Conservation (phyloP, 2,113 vertebrate genomes). For the Spermophilus dauricus region DNA sequence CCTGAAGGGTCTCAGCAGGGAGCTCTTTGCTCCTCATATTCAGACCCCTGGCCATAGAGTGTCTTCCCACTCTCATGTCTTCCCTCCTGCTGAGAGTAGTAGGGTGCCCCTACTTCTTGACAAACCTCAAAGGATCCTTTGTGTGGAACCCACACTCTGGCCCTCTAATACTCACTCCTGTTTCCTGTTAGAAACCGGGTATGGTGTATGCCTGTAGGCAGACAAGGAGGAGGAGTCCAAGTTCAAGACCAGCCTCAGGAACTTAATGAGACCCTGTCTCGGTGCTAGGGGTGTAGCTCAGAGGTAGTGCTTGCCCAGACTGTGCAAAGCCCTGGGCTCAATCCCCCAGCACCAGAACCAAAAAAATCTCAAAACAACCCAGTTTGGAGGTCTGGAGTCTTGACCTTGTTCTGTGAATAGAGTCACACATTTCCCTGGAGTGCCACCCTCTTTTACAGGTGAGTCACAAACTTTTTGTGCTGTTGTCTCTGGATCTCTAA, state of each 20-base stretch:
- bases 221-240: too few relatives aligned
- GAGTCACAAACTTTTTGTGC: not conserved
- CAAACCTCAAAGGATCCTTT: not conserved
- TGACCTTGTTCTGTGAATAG: not conserved
- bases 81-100: not conserved
- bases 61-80: not conserved
- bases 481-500: conserved; percentile 6
- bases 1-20: not conserved
- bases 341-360: too few relatives aligned
- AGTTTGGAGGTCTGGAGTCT: not conserved
- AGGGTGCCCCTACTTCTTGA: not conserved
- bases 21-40: not conserved
- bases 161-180: too few relatives aligned
- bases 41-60: not conserved
- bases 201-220: too few relatives aligned
- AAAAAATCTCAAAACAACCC: too few relatives aligned
- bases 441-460: not conserved
- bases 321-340: too few relatives aligned
- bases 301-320: too few relatives aligned
- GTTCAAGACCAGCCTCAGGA: too few relatives aligned
- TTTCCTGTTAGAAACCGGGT: too few relatives aligned
- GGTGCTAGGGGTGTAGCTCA: too few relatives aligned
- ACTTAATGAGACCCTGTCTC: too few relatives aligned
- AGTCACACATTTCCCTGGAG: not conserved
- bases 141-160: not conserved